phyloP scores from a whole-genome alignment of 2,797 vertebrate species.

The Enteromius fasciolatus region DNA sequence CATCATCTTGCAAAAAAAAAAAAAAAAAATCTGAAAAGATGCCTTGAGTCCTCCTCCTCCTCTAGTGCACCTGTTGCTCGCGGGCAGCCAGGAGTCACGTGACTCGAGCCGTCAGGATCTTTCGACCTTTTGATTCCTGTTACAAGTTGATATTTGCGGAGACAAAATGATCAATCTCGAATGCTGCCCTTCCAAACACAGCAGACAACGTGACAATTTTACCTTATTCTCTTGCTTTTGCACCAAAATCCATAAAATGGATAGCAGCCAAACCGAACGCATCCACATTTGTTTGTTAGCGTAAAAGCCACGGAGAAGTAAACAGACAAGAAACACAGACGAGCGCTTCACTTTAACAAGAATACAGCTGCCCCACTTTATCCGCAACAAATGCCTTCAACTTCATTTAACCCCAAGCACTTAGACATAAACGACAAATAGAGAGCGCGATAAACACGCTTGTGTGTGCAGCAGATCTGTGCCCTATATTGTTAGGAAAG shows the following conservation, averaged over 20 bases:
- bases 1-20: background rate
- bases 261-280: conserved; percentile 47
- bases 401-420: conserved; percentile 13
- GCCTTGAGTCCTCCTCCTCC: conserved; percentile 13
- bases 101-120: conserved; percentile 44
- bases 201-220: conserved; percentile 59
- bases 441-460: conserved; percentile 11
- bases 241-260: conserved; percentile 57
- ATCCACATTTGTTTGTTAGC: conserved; percentile 53
- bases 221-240: conserved; percentile 50
- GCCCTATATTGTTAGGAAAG: conserved; percentile 85
- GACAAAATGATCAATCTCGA: conserved; percentile 63
- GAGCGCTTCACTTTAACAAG: conserved; percentile 22
- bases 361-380: conserved; percentile 30
- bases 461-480: conserved; percentile 65
- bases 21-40: background rate
- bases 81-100: conserved; percentile 34
- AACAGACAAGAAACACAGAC: conserved; percentile 14
- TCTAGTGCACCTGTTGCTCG: conserved; percentile 66
- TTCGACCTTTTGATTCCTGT: conserved; percentile 62
- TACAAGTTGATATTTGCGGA: conserved; percentile 62
- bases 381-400: conserved; percentile 24
- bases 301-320: conserved; percentile 35
- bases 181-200: conserved; percentile 60
- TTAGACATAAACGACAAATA: conserved; percentile 29